These are phyloP conservation scores for Rhinella marina DNA, from an alignment of 2,797 vertebrate species.

Conservation along the genomic window DNA sequence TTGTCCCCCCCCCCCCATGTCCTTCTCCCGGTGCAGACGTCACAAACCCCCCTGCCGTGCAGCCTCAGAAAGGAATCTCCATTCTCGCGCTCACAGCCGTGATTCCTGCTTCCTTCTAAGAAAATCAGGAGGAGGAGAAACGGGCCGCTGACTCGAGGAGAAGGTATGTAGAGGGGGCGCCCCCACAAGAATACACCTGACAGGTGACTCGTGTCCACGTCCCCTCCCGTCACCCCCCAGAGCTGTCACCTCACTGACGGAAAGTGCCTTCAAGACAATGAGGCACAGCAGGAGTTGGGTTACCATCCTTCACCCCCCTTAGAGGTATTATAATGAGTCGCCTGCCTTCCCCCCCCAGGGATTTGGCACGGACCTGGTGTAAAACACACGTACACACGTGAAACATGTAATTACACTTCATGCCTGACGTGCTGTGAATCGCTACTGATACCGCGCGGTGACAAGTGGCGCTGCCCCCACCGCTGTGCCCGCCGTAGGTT, in stretches of 20 bases:
- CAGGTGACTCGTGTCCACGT: constrained; percentile 28
- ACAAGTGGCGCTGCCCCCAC: not conserved
- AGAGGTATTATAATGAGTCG: constrained; percentile 51
- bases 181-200: not conserved
- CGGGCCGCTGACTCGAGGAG: constrained; percentile 4
- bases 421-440: constrained; percentile 2
- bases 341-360: constrained; percentile 50
- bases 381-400: constrained; percentile 34
- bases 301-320: constrained; percentile 48
- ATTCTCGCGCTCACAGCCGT: not conserved
- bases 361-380: constrained; percentile 24
- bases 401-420: constrained; percentile 23
- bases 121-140: constrained; percentile 4
- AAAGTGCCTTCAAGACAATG: constrained; percentile 36
- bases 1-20: constrained; percentile 30
- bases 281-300: constrained; percentile 45
- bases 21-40: constrained; percentile 19
- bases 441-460: not conserved
- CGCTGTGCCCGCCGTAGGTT: not conserved
- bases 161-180: constrained; percentile 6
- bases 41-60: constrained; percentile 54
- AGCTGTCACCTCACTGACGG: constrained; percentile 46
- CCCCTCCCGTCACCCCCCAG: constrained; percentile 43
- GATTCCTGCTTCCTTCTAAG: constrained; percentile 49
- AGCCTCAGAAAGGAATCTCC: constrained; percentile 15